These are phyloP conservation scores for Lagria hirta DNA, from an alignment of 2,888 invertebrate species.

Conservation along the genomic window DNA sequence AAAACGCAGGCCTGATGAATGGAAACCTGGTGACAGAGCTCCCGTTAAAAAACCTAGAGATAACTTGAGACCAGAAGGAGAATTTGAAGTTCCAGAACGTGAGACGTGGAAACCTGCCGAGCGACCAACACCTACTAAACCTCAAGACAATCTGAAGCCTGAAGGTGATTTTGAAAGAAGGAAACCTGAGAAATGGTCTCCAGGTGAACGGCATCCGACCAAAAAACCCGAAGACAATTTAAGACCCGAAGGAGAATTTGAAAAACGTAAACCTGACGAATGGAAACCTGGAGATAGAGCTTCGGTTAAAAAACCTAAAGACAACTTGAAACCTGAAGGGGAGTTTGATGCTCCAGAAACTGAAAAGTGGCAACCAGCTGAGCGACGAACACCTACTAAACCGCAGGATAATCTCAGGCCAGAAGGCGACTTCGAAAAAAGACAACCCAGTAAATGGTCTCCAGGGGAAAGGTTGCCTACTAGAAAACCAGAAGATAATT, in stretches of 20 bases:
- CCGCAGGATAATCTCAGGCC: slow-evolving; percentile 56
- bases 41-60: slow-evolving; percentile 61
- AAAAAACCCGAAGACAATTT: slow-evolving; percentile 63
- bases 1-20: slow-evolving; percentile 51
- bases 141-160: slow-evolving; percentile 53
- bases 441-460: slow-evolving; percentile 39
- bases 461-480: slow-evolving; percentile 53
- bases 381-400: slow-evolving; percentile 51
- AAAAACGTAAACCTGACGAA: slow-evolving; percentile 55
- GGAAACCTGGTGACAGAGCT: slow-evolving; percentile 58
- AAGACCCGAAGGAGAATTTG: slow-evolving; percentile 63
- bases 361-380: slow-evolving; percentile 51
- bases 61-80: slow-evolving; percentile 65
- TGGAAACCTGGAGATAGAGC: slow-evolving; percentile 54
- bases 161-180: slow-evolving; percentile 57
- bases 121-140: slow-evolving; percentile 49
- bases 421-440: slow-evolving; percentile 55
- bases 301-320: slow-evolving; percentile 50
- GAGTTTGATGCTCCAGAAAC: slow-evolving; percentile 52
- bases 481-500: slow-evolving; percentile 64
- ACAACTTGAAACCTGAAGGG: slow-evolving; percentile 57
- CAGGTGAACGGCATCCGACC: slow-evolving; percentile 52
- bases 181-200: slow-evolving; percentile 48
- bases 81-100: slow-evolving; percentile 57
- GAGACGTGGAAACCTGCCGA: slow-evolving; percentile 56